Base-by-base conservation (phyloP, 2,888 invertebrate genomes). In the Mimachlamys varia region DNA sequence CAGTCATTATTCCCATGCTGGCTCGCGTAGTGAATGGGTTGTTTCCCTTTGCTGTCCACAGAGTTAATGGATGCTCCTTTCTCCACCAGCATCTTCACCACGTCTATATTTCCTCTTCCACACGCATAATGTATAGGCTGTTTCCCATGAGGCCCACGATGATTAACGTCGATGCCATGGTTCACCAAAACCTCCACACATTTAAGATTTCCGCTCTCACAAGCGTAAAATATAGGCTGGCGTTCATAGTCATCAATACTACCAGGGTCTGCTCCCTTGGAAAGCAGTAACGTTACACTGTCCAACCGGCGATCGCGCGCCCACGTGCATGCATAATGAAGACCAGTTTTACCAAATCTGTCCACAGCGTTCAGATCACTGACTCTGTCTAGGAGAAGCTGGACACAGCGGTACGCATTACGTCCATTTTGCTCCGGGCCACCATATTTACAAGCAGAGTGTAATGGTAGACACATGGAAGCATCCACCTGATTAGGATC, bases 331-430 rank as follows among this genome's bases (percentile, higher is more conserved):
- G 87, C 90, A 19, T 88, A 87, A 55, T 92, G 91, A 4, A 93
- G 90, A 2, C 92, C 91, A 17, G 92, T 89, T 87, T 91, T 89
- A 2, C 92, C 92, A 33, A 91, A 76, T 19, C 33, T 49, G 88
- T 92, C 92, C n/a, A 89, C 89, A 17, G 89, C 91, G 76, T 92
- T 92, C 17, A 92, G 62, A 55, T 92, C 91, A 37, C 92, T 90
- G 0, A 89, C 90, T 89, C 13, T 19, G 5, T 38, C 38, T 22
- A 90, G 27, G 22, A 90, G 76, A n/a, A 76, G 33, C 15, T 76
- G 27, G 10, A 76, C 76, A 76, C 76, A 76, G 89, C 87, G 62
- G 13, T 53, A 27, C 13, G 33, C 4, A 15, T 76, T 12, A 13
- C 76, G 7, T 17, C 76, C 76, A 33, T 27, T 33, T 5, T 2